Evolutionary conservation across 2,113 vertebrate species (phyloP).

Genomic region (Sebastes fasciatus): DNA sequence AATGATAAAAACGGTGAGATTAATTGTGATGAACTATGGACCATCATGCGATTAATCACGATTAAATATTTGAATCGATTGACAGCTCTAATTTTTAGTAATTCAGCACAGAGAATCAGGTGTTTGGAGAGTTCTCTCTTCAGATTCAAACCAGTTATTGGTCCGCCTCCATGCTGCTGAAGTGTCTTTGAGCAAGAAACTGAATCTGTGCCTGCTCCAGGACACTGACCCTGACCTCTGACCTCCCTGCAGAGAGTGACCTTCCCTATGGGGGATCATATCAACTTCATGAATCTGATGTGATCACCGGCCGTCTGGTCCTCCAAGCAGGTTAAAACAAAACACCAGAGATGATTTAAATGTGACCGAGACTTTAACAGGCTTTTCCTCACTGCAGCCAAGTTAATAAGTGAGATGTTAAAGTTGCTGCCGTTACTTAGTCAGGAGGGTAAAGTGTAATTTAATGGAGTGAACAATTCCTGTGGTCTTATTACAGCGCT

Average conservation of each 20-base stretch:
- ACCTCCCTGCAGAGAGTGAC: background rate
- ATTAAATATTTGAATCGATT: no score
- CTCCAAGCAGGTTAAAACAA: slow-evolving; percentile 31
- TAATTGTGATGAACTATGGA: no score
- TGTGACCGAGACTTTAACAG: background rate
- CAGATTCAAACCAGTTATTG: background rate
- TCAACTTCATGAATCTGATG: background rate
- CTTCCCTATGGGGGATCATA: background rate
- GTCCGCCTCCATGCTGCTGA: background rate
- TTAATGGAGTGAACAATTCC: slow-evolving; percentile 23
- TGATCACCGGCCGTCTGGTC: slow-evolving; percentile 24
- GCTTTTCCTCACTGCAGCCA: background rate
- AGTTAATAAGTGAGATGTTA: background rate
- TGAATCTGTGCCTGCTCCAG: background rate
- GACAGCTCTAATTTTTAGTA: background rate
- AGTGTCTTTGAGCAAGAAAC: slow-evolving; percentile 11
- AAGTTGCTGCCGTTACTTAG: background rate
- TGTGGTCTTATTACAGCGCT: slow-evolving; percentile 12
- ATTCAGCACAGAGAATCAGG: background rate
- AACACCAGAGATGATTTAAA: background rate
- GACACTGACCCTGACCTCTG: slow-evolving; percentile 11
- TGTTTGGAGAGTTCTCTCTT: background rate
- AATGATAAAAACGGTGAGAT: no score
- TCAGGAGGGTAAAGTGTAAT: slow-evolving; percentile 31
- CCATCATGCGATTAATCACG: no score